Evolutionary conservation across 2,113 vertebrate genomes (phyloP), one percentile per base, ranked within the genome.

Genomic region (Leptobrachium ailaonicum): DNA sequence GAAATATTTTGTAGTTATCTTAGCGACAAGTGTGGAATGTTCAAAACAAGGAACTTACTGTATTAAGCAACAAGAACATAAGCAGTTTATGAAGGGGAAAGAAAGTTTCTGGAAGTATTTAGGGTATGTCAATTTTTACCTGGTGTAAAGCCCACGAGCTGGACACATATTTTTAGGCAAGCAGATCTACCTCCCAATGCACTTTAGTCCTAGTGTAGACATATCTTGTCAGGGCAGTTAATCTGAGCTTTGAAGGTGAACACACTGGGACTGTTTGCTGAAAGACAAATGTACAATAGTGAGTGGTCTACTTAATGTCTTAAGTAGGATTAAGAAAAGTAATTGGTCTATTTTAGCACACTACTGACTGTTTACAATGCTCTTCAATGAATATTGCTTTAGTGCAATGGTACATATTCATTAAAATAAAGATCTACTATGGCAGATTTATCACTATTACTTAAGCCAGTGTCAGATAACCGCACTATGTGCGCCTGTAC

Each of bases 201-300:
- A 5, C 56, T 60, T 14, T 60, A 41, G 32, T 62, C 14, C 54
- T 47, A 63, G 68, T n/a, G 43, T 45, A 53, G 56, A 78, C 20
- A 50, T 78, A 71, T 78, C 67, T 78, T 78, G 76, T 78, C 68
- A 78, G 54, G 76, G 41, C 67, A 78, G 71, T 66, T 78, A 62
- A 78, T 78, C 54, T 14, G 56, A 50, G 54, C 76, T 71, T 78
- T 71, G 76, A 78, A 71, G 76, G 67, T 62, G 53, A 60, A 11
- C 54, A 47, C 50, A 50, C 54, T 40, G 58, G 20, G 58, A n/a
- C 56, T 78, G 56, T 78, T 71, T 78, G 54, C 68, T 41, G 44
- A 63, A 67, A 41, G 14, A 62, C 71, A 45, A 71, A 43, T 43
- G 45, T 70, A 71, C 66, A 78, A 78, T 78, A 41, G 43, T 7